Conservation (phyloP, 2,113 vertebrate genomes). For the Rousettus leschenaultii region DNA sequence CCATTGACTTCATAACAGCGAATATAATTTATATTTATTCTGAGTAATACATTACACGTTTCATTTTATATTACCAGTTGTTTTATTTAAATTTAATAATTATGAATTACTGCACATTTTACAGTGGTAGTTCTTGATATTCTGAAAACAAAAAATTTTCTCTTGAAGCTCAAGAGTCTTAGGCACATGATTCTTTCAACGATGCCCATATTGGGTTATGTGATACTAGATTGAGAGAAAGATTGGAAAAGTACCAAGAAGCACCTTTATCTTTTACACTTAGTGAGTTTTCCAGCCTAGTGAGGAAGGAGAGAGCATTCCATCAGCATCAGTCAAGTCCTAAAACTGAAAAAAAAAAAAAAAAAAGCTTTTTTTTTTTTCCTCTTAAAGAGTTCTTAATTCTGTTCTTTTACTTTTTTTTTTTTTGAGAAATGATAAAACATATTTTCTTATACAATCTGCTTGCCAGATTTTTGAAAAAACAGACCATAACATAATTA, state of each 20-base stretch:
- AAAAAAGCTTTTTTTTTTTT: not conserved
- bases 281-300: not conserved
- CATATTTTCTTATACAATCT: conserved; percentile 14
- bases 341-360: not conserved
- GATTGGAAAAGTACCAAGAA: not conserved
- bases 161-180: not conserved
- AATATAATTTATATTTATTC: not conserved
- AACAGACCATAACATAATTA: conserved; percentile 28
- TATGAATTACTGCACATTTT: not conserved
- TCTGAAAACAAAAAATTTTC: not conserved
- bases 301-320: not conserved
- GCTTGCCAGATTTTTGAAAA: conserved; percentile 35
- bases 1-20: not conserved
- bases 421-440: conserved; percentile 25
- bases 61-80: not conserved
- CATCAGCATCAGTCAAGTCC: not conserved
- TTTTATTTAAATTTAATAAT: not conserved
- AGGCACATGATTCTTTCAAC: not conserved
- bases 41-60: not conserved
- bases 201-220: not conserved
- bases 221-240: not conserved
- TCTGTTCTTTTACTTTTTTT: not conserved
- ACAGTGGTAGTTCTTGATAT: not conserved
- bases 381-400: not conserved
- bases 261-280: not conserved